Base-by-base conservation (phyloP, 2,888 invertebrate species). In the Dicycla oo region DNA sequence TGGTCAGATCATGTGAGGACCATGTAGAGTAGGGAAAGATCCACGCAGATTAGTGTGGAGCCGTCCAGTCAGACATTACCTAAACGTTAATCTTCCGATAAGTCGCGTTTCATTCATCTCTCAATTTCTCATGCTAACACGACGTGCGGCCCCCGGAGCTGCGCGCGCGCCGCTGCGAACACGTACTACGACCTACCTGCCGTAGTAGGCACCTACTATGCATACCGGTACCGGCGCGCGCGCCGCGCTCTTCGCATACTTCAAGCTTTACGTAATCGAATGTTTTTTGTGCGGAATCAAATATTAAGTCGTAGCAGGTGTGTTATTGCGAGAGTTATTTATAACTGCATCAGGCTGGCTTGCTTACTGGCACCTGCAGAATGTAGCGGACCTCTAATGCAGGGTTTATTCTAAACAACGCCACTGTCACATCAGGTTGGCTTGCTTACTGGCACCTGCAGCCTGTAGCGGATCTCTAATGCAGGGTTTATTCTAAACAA, bases 211-310 rank as follows among this genome's bases (percentile, higher is more conserved):
- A 79, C 53, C 40, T 62, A 51, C 49, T 43, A 57, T 43, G n/a
- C 51, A 51, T 68, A 78, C 78, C 51, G 73, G 73, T 70, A 47
- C 45, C n/a, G 61, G 53, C 61, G 74, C 75, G 76, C 70, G 66
- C 73, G 75, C 69, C 70, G 78, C 81, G 75, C 56, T 60, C 69
- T 54, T 68, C 73, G 78, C 82, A 82, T 82, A 81, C 70, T 47
- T 68, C 23, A 65, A 60, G 60, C 60, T 60, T 82, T 81, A 74
- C 79, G 82, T 78, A 75, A 82, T 68, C 80, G 38, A 62, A 62
- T 61, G 51, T 56, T 82, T 81, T 84, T 72, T 69, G 60, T 62
- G 18, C 64, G 57, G 60, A 53, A 64, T 62, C 61, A 64, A 70
- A 72, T 77, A 71, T 74, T 76, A 34, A 53, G 63, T 45, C 70